A percentile compares a stretch with the other conserved stretches of the same genome.
phyloP scores from a whole-genome alignment of 1,140 invertebrate species.

The Nixonia krombeini region DNA sequence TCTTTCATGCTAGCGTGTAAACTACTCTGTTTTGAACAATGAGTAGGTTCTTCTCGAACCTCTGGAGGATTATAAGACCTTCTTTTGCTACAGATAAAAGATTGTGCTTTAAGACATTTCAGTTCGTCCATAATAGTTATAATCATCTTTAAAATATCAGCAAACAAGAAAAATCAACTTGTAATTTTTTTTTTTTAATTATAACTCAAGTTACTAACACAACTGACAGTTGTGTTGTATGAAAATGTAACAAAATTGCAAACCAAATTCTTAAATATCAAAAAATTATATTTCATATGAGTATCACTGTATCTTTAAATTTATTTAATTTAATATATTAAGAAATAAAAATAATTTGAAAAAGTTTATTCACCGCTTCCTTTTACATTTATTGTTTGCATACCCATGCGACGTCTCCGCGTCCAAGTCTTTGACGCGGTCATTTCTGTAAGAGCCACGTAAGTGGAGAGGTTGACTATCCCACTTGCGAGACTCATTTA shows the following conservation, averaged over 20 bases:
- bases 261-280: too few species aligned
- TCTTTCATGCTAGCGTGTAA: conserved; percentile 68
- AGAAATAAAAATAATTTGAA: not conserved
- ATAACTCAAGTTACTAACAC: too few species aligned
- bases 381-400: conserved; percentile 48
- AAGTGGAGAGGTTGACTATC: conserved; percentile 63
- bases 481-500: conserved; percentile 66
- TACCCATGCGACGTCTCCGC: conserved; percentile 52
- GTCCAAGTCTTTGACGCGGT: conserved; percentile 65
- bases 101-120: too few species aligned
- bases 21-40: conserved; percentile 60
- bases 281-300: too few species aligned
- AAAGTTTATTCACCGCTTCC: conserved; percentile 32
- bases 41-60: conserved; percentile 60
- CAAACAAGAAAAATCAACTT: not conserved
- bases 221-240: too few species aligned
- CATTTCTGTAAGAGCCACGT: conserved; percentile 62
- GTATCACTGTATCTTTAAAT: too few species aligned
- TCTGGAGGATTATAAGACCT: conserved; percentile 61
- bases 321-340: too few species aligned
- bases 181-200: too few species aligned
- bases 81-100: conserved; percentile 2
- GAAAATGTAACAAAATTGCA: too few species aligned
- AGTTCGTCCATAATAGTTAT: too few species aligned
- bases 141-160: too few species aligned